These are phyloP conservation scores for Aphaenogaster rudis DNA, from an alignment of 1,140 invertebrate species.

Conservation along the genomic window DNA sequence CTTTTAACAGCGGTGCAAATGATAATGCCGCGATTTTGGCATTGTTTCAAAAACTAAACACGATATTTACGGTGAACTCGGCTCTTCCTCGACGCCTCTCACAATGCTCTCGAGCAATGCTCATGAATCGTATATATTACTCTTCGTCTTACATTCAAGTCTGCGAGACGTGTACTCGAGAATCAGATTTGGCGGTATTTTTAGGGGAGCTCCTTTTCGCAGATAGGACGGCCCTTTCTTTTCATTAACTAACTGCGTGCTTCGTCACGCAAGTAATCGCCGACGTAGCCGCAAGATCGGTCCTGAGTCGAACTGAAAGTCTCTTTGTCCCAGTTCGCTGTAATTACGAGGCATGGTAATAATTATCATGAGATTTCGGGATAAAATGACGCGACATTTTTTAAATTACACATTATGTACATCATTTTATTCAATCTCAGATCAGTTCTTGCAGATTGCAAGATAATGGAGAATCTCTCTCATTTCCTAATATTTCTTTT, in stretches of 20 bases:
- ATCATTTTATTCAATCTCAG: neutral
- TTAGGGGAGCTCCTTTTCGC: neutral
- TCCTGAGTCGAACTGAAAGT: neutral
- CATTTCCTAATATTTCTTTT: neutral
- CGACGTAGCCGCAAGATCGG: neutral
- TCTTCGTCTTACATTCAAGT: neutral
- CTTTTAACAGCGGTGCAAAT: conserved; percentile 45
- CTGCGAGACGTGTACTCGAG: neutral
- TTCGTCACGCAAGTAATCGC: neutral
- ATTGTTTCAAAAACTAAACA: conserved; percentile 77
- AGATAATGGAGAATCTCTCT: neutral
- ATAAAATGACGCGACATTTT: neutral
- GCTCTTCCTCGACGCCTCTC: conserved; percentile 61
- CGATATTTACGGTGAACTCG: conserved; percentile 78
- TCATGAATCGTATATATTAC: neutral
- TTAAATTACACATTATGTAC: neutral
- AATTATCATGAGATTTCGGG: neutral
- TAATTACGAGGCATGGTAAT: neutral
- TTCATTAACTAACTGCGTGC: neutral
- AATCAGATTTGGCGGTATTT: neutral
- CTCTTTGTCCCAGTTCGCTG: conserved; percentile 19
- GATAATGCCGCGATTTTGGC: conserved; percentile 74
- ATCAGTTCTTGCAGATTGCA: neutral
- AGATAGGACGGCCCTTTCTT: neutral
- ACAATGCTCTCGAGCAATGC: neutral